Percentiles rank a stretch among this genome's conserved stretches.
Evolutionary conservation across 2,888 invertebrate genomes (phyloP).

Genomic region (Chorisops tibialis): DNA sequence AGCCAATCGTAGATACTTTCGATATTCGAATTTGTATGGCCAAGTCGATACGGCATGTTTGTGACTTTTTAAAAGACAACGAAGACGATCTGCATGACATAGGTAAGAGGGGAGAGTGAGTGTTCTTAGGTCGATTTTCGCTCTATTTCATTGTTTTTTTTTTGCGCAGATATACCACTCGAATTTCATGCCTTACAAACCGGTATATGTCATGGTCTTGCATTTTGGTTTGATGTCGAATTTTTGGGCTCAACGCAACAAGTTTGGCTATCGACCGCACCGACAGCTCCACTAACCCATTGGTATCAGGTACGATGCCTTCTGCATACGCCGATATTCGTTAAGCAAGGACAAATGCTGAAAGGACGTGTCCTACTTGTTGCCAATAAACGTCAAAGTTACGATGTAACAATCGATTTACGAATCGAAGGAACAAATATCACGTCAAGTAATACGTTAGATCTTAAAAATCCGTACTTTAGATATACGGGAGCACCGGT

Average conservation of each 20-base stretch:
- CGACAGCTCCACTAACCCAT: constrained; percentile 96
- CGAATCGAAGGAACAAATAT: constrained; percentile 84
- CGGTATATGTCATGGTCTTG: constrained; percentile 93
- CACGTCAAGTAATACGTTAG: constrained; percentile 86
- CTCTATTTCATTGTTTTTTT: constrained; percentile 1
- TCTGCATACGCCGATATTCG: constrained; percentile 88
- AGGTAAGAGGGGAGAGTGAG: constrained; percentile 51
- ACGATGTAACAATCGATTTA: constrained; percentile 95
- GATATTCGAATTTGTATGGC: constrained; percentile 96
- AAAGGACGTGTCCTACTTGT: constrained; percentile 82
- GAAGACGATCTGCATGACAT: constrained; percentile 94
- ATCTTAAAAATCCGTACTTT: constrained; percentile 98
- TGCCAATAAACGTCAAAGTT: constrained; percentile 96
- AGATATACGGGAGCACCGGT: constrained; percentile 92
- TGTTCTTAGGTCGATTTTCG: constrained; percentile 5
- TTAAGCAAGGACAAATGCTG: constrained; percentile 88
- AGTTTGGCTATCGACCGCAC: constrained; percentile 96
- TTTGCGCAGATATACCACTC: constrained; percentile 77
- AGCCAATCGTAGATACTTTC: constrained; percentile 98
- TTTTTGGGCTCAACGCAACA: constrained; percentile 87
- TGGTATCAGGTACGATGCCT: constrained; percentile 99
- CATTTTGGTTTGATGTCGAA: constrained; percentile 99
- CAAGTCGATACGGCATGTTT: constrained; percentile 86
- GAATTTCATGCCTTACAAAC: constrained; percentile 89
- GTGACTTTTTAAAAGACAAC: constrained; percentile 88